Conservation (phyloP, 2,797 vertebrate genomes). For the Varecia variegata region DNA sequence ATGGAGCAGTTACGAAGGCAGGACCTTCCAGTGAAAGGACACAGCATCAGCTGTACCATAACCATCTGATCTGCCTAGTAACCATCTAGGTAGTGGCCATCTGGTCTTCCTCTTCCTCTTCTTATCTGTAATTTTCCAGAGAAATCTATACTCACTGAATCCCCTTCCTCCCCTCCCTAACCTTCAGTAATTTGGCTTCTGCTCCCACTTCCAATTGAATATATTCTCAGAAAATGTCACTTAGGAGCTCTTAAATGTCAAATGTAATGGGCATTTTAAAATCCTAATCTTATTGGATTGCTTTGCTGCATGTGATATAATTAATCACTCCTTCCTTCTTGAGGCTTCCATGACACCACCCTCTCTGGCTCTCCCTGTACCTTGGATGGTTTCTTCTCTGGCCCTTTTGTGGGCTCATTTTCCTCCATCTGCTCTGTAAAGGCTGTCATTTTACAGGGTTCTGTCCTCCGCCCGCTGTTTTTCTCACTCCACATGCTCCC, state of each 20-base stretch:
- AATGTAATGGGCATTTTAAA: slow-evolving; percentile 51
- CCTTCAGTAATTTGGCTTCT: slow-evolving; percentile 39
- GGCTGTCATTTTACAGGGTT: slow-evolving; percentile 61
- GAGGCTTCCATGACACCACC: background rate
- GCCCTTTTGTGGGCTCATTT: background rate
- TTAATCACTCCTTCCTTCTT: slow-evolving; percentile 26
- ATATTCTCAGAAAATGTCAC: slow-evolving; percentile 61
- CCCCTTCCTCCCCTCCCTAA: background rate
- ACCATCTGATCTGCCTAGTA: background rate
- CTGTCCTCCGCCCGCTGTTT: slow-evolving; percentile 67
- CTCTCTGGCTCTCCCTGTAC: slow-evolving; percentile 56
- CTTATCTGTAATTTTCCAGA: background rate
- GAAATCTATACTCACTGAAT: background rate
- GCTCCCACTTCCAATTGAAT: slow-evolving; percentile 5
- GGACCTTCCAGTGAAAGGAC: background rate
- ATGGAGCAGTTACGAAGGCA: background rate
- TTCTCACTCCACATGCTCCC: slow-evolving; percentile 69
- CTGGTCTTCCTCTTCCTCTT: background rate
- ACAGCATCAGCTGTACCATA: too few relatives aligned
- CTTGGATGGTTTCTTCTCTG: slow-evolving; percentile 36
- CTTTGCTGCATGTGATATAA: slow-evolving; percentile 1
- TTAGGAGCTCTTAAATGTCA: slow-evolving; percentile 61
- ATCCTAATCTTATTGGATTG: slow-evolving; percentile 45
- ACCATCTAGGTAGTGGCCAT: background rate
- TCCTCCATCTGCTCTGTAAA: slow-evolving; percentile 66